Base-by-base conservation (phyloP, 2,797 vertebrate genomes). In the Onychomys torridus region DNA sequence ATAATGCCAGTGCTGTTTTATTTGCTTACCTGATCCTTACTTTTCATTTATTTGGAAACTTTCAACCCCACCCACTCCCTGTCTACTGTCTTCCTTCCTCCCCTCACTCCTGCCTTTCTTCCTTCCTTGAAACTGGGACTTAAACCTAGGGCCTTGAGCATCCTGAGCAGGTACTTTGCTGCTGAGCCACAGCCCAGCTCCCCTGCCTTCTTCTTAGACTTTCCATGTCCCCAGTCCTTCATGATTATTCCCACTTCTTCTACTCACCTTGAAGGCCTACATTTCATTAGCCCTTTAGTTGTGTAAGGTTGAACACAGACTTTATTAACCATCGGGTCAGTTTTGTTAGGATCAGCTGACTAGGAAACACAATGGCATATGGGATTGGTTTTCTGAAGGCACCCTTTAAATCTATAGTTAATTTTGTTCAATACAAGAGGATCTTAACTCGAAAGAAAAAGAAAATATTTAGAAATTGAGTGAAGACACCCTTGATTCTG, bases 301-400 rank as follows among this genome's bases (percentile, higher is more conserved):
- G 55, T 23, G 61, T 71, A 25, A 37, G 34, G 32, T 77, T 94
- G 91, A 93, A 67, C 76, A 37, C 14, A 88, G 84, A 90, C 88
- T 95, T 97, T 94, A 46, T 95, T 98, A 93, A 96, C 86, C 2
- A 81, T 93, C 96, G 97, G 97, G 98, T 93, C 95, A 97, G 71
- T 87, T 82, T 61, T 69, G 23, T 93, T 95, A 83, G 79, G 71
- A 75, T 79, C 91, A 37, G 27, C 79, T 43, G 12, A 79, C 59
- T 88, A 37, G 89, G 90, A 90, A 76, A 86, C 46, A 57, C 1
- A 0, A 14, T 87, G 34, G 7, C 71, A 49, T 46, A 69, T 61
- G 46, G 52, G 32, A 63, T 40, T n/a, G 21, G 29, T 29, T 95
- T 97, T 91, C 90, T 95, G 67, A 88, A 52, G 65, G 55, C 25